A percentile compares a stretch with the other conserved stretches of the same genome.
phyloP scores from a whole-genome alignment of 2,888 invertebrate species.

The Acheta domesticus region DNA sequence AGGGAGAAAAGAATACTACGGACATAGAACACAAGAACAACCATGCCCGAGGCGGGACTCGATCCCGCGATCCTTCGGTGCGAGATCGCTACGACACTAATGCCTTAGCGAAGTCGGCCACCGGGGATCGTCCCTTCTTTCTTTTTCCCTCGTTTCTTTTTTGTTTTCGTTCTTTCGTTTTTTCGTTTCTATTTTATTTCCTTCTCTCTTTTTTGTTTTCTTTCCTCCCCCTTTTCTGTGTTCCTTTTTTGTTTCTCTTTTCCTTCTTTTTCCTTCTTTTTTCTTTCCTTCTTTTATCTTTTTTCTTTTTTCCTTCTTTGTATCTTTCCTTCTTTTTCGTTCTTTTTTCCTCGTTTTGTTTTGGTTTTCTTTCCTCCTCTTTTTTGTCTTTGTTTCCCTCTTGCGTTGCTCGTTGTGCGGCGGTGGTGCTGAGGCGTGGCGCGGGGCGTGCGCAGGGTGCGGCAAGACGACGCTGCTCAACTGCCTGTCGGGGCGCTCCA shows the following conservation, averaged over 20 bases:
- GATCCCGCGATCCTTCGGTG: no score
- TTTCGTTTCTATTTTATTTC: not conserved
- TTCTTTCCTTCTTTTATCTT: not conserved
- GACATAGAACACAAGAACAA: no score
- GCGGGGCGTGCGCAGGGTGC: constrained; percentile 48
- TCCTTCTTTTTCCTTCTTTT: not conserved
- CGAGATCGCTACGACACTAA: no score
- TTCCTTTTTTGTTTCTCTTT: not conserved
- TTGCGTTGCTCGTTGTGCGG: not conserved
- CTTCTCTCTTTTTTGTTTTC: not conserved
- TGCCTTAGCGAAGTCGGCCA: no score
- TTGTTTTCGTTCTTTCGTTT: not conserved
- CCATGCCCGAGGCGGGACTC: no score
- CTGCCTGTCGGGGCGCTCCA: constrained; percentile 67
- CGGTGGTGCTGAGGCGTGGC: not conserved
- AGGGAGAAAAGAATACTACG: no score
- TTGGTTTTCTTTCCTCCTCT: not conserved
- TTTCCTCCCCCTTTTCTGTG: not conserved
- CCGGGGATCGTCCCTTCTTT: no score
- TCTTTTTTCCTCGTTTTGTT: not conserved
- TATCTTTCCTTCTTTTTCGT: not conserved
- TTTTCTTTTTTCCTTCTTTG: not conserved
- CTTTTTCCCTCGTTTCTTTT: not conserved
- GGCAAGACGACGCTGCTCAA: constrained; percentile 78
- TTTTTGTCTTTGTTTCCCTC: not conserved